Evolutionary conservation across 1,140 invertebrate species (phyloP), one percentile per base, ranked within the genome.

Genomic region (Uloborus diversus): DNA sequence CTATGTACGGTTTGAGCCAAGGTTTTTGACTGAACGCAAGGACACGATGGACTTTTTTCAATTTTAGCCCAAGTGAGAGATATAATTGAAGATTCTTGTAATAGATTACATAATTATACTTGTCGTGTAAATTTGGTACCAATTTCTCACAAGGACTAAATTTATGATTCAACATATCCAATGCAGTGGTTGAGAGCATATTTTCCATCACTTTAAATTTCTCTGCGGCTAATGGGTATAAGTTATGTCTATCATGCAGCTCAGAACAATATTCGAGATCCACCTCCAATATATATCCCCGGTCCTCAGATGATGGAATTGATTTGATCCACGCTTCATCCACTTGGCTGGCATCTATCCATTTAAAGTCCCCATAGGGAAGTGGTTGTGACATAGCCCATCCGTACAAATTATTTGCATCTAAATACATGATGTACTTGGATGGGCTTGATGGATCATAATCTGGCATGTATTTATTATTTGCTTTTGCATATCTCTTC

Each of bases 181-280:
- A n/a, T n/a, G n/a, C n/a, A n/a, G n/a, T n/a, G n/a, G n/a, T n/a
- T n/a, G n/a, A n/a, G n/a, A n/a, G n/a, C n/a, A n/a, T n/a, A n/a
- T n/a, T n/a, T n/a, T n/a, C n/a, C n/a, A n/a, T n/a, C n/a, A n/a
- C n/a, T n/a, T n/a, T n/a, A n/a, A n/a, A 47, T 68, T 81, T 82
- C 80, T 87, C 84, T 37, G 86, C 84, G 70, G 83, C 84, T 30
- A 88, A 83, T 28, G 87, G 86, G 53, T 86, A 82, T 82, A 86
- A 86, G 79, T 84, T 85, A 82, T 88, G 86, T 17, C n/a, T 3
- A 47, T 82, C 76, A 66, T 85, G 85, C 53, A 85, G n/a, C 69
- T 84, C 65, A 49, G 73, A 49, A 23, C 83, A 82, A 79, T 85
- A 85, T 57, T 81, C 78, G 13, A 85, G 62, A 70, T 85, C 82